Evolutionary conservation across 2,113 vertebrate species (phyloP).

Genomic region (Benitochromis conjunctus): DNA sequence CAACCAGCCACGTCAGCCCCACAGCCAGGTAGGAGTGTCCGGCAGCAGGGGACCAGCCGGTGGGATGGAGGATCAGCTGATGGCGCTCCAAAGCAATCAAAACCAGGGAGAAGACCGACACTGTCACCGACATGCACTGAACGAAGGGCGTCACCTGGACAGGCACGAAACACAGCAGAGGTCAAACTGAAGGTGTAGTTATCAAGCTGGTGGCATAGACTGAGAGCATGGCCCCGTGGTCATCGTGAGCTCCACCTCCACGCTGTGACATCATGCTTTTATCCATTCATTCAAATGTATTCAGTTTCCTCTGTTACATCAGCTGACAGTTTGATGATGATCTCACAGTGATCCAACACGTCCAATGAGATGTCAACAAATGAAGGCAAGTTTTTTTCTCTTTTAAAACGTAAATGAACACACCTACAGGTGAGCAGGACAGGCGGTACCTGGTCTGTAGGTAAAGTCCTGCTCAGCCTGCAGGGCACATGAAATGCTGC

Average conservation of each 20-base stretch:
- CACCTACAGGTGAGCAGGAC: neutral
- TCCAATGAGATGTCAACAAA: neutral
- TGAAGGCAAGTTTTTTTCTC: neutral
- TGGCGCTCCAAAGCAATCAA: conserved; percentile 77
- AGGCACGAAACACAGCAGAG: neutral
- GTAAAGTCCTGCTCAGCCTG: neutral
- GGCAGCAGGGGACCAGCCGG: conserved; percentile 71
- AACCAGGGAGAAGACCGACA: conserved; percentile 74
- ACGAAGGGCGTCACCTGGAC: conserved; percentile 71
- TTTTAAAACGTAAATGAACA: neutral
- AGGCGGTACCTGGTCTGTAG: neutral
- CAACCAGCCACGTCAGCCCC: conserved; percentile 67
- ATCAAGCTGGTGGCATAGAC: neutral
- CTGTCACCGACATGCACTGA: conserved; percentile 75
- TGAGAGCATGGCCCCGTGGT: neutral
- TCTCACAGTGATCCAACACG: neutral
- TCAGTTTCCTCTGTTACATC: neutral
- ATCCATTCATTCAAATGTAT: neutral
- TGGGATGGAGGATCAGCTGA: conserved; percentile 77
- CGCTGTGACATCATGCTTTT: neutral
- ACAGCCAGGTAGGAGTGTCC: conserved; percentile 75
- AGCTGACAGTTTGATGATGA: neutral
- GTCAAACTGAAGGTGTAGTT: neutral
- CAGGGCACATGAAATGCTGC: neutral
- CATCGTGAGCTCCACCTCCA: neutral